Conservation (phyloP, 1,140 invertebrate genomes). For the Lanistes nyassanus region DNA sequence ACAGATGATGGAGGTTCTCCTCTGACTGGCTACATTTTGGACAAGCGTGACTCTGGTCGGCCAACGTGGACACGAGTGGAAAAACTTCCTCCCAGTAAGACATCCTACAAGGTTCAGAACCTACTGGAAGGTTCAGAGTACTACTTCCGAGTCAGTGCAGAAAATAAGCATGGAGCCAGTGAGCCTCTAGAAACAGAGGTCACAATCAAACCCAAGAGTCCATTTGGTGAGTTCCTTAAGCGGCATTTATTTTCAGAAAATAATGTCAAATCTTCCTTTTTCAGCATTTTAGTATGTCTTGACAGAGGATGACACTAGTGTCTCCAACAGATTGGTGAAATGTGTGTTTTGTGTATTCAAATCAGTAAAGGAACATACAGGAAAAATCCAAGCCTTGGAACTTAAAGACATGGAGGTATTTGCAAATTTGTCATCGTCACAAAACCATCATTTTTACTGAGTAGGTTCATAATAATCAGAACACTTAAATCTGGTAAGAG, state of each 20-base stretch:
- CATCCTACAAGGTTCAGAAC: constrained; percentile 84
- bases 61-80: constrained; percentile 73
- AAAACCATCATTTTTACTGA: too few relatives aligned
- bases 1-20: constrained; percentile 69
- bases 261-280: too few relatives aligned
- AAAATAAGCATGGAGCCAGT: constrained; percentile 94
- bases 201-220: constrained; percentile 51
- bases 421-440: too few relatives aligned
- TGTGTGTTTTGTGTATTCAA: too few relatives aligned
- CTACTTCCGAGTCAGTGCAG: constrained; percentile 90
- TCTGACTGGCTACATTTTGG: constrained; percentile 83
- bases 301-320: too few relatives aligned
- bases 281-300: too few relatives aligned
- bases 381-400: too few relatives aligned
- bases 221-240: constrained; percentile 48
- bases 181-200: constrained; percentile 82
- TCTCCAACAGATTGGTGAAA: too few relatives aligned
- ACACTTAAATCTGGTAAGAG: too few relatives aligned
- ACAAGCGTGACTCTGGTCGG: constrained; percentile 92
- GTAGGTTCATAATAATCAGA: too few relatives aligned
- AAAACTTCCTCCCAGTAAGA: constrained; percentile 80
- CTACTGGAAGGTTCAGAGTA: constrained; percentile 89
- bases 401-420: too few relatives aligned
- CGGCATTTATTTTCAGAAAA: neutral
- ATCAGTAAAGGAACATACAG: too few relatives aligned